phyloP scores from a whole-genome alignment of 2,797 vertebrate species.

The Coregonus suidteri region DNA sequence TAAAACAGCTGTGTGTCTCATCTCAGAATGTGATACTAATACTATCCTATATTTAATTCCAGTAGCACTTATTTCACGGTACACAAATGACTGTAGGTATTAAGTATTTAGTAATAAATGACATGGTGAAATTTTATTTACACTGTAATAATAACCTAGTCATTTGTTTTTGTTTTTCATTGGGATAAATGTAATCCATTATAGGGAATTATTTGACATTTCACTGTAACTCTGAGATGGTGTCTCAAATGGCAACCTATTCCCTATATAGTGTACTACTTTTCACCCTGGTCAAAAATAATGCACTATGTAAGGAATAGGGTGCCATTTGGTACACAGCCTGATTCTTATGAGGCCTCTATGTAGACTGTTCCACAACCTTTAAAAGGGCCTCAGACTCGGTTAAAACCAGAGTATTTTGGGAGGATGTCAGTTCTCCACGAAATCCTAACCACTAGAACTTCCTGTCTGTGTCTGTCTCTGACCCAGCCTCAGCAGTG shows the following conservation, averaged over 20 bases:
- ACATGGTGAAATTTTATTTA: neutral
- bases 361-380: neutral
- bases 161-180: too few species aligned
- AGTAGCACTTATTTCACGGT: neutral
- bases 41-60: neutral
- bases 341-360: neutral
- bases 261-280: neutral
- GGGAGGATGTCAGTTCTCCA: constrained; percentile 2
- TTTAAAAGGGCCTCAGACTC: neutral
- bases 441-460: constrained; percentile 1
- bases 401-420: constrained; percentile 4
- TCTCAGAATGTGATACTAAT: neutral
- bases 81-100: neutral
- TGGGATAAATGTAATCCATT: too few species aligned
- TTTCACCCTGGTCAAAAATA: neutral
- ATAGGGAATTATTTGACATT: too few species aligned
- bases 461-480: constrained; percentile 7
- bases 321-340: neutral
- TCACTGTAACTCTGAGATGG: too few species aligned
- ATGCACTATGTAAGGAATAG: neutral
- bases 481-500: neutral
- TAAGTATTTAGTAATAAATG: neutral
- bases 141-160: neutral
- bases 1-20: neutral
- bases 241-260: neutral